Percentiles rank a stretch among this genome's conserved stretches.
Conservation (phyloP, 2,113 vertebrate species). For the Kryptolebias marmoratus region DNA sequence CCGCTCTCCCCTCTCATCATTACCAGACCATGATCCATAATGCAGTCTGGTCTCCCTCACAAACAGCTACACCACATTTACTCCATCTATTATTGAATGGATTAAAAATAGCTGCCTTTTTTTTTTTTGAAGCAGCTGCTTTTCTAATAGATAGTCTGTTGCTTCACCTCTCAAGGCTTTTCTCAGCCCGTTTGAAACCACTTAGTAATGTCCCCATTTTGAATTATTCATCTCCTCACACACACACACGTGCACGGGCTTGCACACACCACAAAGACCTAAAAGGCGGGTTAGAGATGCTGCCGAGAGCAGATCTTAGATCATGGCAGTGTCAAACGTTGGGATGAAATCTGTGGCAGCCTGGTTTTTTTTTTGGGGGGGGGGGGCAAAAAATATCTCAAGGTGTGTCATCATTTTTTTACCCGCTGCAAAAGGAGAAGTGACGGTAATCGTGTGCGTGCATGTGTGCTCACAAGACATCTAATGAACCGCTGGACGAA, state of each 20-base stretch:
- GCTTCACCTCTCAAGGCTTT: slow-evolving; percentile 27
- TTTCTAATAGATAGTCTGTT: slow-evolving; percentile 35
- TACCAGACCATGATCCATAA: slow-evolving; percentile 67
- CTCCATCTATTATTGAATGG: slow-evolving; percentile 68
- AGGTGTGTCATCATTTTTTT: too few relatives aligned
- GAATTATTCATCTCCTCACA: slow-evolving; percentile 65
- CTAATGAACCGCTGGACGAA: too few relatives aligned
- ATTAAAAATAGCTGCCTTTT: slow-evolving; percentile 44
- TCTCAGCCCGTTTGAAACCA: slow-evolving; percentile 32
- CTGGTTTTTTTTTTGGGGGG: too few relatives aligned
- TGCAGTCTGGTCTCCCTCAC: slow-evolving; percentile 57
- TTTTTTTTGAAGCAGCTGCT: slow-evolving; percentile 28
- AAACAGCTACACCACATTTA: slow-evolving; percentile 60
- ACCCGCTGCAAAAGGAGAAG: too few relatives aligned
- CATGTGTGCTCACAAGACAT: too few relatives aligned
- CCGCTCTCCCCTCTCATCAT: slow-evolving; percentile 54
- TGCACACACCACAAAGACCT: slow-evolving; percentile 1
- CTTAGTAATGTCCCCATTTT: slow-evolving; percentile 54
- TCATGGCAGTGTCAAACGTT: background rate
- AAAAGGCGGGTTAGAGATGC: slow-evolving; percentile 3
- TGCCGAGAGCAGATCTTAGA: background rate
- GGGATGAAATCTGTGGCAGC: background rate
- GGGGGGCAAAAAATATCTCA: too few relatives aligned
- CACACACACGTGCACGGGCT: background rate
- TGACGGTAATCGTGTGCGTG: too few relatives aligned